A percentile compares a stretch with the other conserved stretches of the same genome.
These are phyloP conservation scores for Myotis yumanensis DNA, from an alignment of 2,113 vertebrate genomes.

Conservation along the genomic window DNA sequence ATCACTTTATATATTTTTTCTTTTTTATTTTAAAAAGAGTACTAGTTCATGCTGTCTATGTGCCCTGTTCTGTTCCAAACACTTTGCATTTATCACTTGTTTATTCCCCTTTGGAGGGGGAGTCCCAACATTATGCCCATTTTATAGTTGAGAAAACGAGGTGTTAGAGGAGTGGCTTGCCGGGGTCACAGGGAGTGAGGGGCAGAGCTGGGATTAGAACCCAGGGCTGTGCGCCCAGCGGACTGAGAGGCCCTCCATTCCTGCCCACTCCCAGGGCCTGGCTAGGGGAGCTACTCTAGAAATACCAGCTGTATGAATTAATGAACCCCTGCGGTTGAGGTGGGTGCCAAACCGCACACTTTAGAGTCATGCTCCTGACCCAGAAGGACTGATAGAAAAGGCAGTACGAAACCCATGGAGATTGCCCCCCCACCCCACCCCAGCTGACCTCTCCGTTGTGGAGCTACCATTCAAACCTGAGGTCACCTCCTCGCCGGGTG, in stretches of 20 bases:
- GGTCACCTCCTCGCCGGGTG: not conserved
- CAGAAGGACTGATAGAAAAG: not conserved
- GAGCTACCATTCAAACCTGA: not conserved
- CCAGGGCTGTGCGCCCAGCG: not conserved
- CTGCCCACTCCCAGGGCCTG: not conserved
- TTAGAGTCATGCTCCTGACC: not conserved
- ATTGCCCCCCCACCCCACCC: no score
- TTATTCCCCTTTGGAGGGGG: no score
- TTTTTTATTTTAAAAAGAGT: not conserved
- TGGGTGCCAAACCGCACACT: accelerated
- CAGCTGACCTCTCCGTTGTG: not conserved
- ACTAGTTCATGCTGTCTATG: accelerated
- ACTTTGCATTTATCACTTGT: not conserved
- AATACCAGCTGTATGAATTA: not conserved
- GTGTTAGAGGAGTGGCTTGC: not conserved
- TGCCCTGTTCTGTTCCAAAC: not conserved
- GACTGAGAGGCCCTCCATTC: not conserved
- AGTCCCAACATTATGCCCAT: not conserved
- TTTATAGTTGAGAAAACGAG: not conserved
- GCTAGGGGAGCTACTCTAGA: not conserved
- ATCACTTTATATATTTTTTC: no score
- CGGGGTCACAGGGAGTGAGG: not conserved
- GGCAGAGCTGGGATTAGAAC: not conserved
- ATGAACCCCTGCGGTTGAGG: no score
- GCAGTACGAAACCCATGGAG: not conserved